These are phyloP conservation scores for Celastrina argiolus DNA, from an alignment of 2,888 invertebrate genomes.

Conservation along the genomic window DNA sequence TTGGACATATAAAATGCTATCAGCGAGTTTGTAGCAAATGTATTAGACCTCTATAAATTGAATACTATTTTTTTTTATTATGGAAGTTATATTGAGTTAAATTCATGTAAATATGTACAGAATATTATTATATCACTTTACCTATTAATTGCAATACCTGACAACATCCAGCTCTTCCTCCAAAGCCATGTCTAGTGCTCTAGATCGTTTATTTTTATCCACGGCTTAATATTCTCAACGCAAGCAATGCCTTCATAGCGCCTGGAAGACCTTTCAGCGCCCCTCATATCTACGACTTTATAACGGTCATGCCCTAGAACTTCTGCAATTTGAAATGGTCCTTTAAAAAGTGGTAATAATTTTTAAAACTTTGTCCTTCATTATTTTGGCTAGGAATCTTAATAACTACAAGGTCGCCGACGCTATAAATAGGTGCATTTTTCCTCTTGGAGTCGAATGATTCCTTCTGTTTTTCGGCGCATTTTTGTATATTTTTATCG, in stretches of 20 bases:
- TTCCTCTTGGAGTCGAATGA: constrained; percentile 24
- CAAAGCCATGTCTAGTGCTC: constrained; percentile 6
- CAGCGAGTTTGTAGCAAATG: constrained; percentile 8
- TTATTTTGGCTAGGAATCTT: constrained; percentile 27
- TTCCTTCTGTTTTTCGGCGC: constrained; percentile 23
- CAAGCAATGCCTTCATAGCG: constrained; percentile 20
- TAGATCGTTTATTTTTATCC: constrained; percentile 24
- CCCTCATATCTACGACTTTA: constrained; percentile 27
- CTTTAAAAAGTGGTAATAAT: constrained; percentile 28
- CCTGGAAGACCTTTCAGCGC: constrained; percentile 23
- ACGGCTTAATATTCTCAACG: constrained; percentile 27
- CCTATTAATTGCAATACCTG: background rate
- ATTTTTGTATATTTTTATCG: constrained; percentile 23
- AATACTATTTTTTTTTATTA: background rate
- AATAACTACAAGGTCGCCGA: constrained; percentile 16
- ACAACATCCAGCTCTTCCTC: constrained; percentile 13
- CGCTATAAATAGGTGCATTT: constrained; percentile 22
- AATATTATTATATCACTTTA: background rate
- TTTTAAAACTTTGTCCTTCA: constrained; percentile 28
- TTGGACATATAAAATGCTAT: background rate
- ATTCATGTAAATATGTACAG: background rate
- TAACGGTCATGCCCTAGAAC: constrained; percentile 27
- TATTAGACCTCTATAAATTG: background rate
- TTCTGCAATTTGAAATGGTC: constrained; percentile 29
- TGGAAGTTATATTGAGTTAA: background rate